A percentile compares a stretch with the other conserved stretches of the same genome.
Evolutionary conservation across 2,888 invertebrate genomes (phyloP).

Genomic region (Thecocarcelia acutangulata): DNA sequence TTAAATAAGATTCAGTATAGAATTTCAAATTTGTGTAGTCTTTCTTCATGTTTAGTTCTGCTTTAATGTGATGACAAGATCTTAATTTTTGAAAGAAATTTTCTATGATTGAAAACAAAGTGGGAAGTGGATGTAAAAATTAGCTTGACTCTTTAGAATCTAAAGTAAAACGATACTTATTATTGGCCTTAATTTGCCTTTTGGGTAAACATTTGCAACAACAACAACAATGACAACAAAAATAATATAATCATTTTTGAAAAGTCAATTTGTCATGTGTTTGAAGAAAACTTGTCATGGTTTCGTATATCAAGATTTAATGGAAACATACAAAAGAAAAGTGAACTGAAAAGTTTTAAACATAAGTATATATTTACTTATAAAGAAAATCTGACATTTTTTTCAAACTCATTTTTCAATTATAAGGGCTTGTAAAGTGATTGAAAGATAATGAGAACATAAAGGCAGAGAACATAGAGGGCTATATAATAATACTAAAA

Average conservation of each 20-base stretch:
- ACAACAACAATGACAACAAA: too few species aligned
- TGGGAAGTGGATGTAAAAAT: slow-evolving; percentile 5
- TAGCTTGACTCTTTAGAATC: neutral
- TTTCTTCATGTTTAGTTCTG: neutral
- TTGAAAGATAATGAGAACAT: too few species aligned
- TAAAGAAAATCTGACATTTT: too few species aligned
- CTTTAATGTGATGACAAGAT: neutral
- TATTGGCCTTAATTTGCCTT: neutral
- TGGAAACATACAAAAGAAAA: too few species aligned
- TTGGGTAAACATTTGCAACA: neutral
- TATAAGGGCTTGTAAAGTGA: too few species aligned
- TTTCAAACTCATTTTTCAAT: too few species aligned
- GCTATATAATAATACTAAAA: too few species aligned
- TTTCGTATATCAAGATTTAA: too few species aligned
- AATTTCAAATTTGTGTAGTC: slow-evolving; percentile 23
- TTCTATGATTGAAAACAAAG: neutral
- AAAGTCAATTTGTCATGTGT: neutral
- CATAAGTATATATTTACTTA: too few species aligned
- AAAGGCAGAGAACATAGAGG: too few species aligned
- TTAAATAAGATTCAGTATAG: slow-evolving; percentile 18
- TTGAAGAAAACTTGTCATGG: neutral
- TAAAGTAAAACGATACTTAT: slow-evolving; percentile 5
- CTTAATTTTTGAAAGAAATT: slow-evolving; percentile 13
- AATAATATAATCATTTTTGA: neutral
- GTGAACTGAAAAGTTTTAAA: too few species aligned